These are phyloP conservation scores for Zootermopsis nevadensis DNA, from an alignment of 2,888 invertebrate genomes.

Conservation along the genomic window DNA sequence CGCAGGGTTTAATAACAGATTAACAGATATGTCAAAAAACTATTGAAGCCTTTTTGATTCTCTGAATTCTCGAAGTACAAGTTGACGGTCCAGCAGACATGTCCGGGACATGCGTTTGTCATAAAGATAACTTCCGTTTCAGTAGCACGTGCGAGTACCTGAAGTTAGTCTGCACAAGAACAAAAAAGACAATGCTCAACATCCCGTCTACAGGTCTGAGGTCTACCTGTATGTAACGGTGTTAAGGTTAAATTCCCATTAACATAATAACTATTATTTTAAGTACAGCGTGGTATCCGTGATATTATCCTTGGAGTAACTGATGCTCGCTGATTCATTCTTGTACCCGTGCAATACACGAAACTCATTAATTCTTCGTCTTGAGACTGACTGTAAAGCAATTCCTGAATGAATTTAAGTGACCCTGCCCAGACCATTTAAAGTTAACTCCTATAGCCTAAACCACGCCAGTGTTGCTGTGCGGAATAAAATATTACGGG, in stretches of 20 bases:
- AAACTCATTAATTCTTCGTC: slow-evolving; percentile 22
- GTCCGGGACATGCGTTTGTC: background rate
- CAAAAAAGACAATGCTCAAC: background rate
- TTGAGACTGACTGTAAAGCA: slow-evolving; percentile 28
- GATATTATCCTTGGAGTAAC: background rate
- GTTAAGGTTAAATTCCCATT: slow-evolving; percentile 37
- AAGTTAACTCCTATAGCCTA: slow-evolving; percentile 22
- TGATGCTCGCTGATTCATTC: slow-evolving; percentile 28
- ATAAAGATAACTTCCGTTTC: background rate
- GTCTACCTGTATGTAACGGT: slow-evolving; percentile 19
- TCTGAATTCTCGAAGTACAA: too few species aligned
- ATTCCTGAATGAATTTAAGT: slow-evolving; percentile 37
- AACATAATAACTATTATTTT: background rate
- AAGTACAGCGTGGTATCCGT: background rate
- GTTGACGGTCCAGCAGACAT: background rate
- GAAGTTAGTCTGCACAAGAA: background rate
- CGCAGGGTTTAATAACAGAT: too few species aligned
- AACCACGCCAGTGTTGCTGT: slow-evolving; percentile 17
- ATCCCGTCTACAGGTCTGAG: background rate
- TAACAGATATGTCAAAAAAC: too few species aligned
- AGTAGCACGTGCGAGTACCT: background rate
- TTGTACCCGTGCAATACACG: background rate
- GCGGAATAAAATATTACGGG: slow-evolving; percentile 35
- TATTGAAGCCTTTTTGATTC: too few species aligned
- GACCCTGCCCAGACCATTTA: slow-evolving; percentile 40